Conservation (phyloP, 2,113 vertebrate species). For the Misgurnus mizolepis region DNA sequence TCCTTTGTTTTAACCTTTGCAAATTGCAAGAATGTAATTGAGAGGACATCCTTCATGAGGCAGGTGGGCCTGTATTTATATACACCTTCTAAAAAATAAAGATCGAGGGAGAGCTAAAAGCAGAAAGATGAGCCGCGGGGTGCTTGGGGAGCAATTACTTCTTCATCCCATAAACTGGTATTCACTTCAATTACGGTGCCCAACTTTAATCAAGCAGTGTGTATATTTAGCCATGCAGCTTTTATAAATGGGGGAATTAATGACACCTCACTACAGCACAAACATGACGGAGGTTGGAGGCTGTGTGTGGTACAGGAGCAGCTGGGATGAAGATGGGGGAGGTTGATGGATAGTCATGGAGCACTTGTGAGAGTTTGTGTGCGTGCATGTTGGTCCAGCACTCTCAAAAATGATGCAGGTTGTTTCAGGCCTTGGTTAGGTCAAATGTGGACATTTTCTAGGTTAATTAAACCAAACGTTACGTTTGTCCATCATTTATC, state of each 20-base stretch:
- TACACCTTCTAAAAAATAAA: conserved; percentile 51
- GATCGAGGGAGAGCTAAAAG: conserved; percentile 33
- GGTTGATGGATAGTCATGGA: conserved; percentile 56
- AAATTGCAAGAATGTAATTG: conserved; percentile 55
- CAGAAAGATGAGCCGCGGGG: conserved; percentile 59
- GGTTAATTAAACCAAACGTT: no score
- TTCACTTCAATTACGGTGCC: conserved; percentile 70
- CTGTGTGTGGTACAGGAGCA: background rate
- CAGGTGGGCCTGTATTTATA: conserved; percentile 65
- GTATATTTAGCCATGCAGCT: conserved; percentile 69
- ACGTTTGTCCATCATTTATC: no score
- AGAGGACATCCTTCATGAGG: conserved; percentile 64
- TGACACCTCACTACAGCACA: conserved; percentile 51
- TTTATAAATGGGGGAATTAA: conserved; percentile 72
- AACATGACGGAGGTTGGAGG: conserved; percentile 56
- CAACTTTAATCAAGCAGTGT: conserved; percentile 74
- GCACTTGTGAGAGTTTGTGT: conserved; percentile 41
- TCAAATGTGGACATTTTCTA: no score
- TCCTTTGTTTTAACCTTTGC: conserved; percentile 64
- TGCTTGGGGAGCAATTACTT: conserved; percentile 73
- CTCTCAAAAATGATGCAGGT: no score
- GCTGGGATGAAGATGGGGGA: conserved; percentile 20
- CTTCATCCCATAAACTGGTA: conserved; percentile 70
- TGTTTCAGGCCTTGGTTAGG: no score
- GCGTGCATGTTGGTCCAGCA: conserved; percentile 10